phyloP scores from a whole-genome alignment of 1,140 invertebrate genomes.

The Eurosta solidaginis region DNA sequence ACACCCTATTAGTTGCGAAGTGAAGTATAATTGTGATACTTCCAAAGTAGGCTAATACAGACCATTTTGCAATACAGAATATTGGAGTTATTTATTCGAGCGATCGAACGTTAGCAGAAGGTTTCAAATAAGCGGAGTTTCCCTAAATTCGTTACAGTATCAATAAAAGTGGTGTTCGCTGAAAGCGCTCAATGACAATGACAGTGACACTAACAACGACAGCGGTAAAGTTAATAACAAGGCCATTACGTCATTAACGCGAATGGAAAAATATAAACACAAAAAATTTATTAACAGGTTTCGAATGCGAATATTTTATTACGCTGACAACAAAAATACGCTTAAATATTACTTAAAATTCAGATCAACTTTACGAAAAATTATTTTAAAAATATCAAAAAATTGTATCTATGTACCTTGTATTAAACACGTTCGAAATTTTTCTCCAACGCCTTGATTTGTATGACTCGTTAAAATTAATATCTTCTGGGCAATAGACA shows the following conservation, averaged over 20 bases:
- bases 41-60: no score
- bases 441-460: background rate
- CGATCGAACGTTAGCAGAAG: no score
- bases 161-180: no score
- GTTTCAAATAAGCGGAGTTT: no score
- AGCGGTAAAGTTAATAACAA: background rate
- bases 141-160: no score
- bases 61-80: no score
- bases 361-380: background rate
- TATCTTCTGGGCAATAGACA: background rate
- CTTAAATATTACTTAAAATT: background rate
- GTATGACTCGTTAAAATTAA: background rate
- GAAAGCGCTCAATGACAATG: background rate
- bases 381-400: background rate
- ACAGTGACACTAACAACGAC: background rate
- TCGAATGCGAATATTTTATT: background rate
- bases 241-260: slow-evolving; percentile 4
- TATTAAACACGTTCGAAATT: slow-evolving; percentile 12
- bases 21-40: no score
- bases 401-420: background rate
- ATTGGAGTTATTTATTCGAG: no score
- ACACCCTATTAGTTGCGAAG: no score
- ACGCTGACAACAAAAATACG: background rate
- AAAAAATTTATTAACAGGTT: background rate
- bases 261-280: background rate